Percentiles rank a stretch among this genome's conserved stretches.
These are phyloP conservation scores for Formica selysi DNA, from an alignment of 1,140 invertebrate species.

Conservation along the genomic window DNA sequence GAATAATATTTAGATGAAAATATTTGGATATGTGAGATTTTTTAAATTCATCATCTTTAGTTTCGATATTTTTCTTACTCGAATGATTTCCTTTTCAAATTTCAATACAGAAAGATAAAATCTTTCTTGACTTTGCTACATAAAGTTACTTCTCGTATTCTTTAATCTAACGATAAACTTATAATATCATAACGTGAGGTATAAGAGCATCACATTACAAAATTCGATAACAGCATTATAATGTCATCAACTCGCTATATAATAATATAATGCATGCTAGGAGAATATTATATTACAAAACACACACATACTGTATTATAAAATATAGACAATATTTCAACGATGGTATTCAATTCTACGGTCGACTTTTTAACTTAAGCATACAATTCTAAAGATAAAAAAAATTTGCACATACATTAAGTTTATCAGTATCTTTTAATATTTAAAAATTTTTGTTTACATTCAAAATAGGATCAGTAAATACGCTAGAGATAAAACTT, in stretches of 20 bases:
- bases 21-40: neutral
- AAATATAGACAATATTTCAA: slow-evolving; percentile 7
- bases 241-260: slow-evolving; percentile 24
- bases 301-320: neutral
- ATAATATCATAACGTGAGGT: neutral
- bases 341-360: neutral
- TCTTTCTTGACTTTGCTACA: neutral
- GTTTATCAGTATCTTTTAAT: neutral
- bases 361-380: neutral
- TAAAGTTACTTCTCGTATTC: neutral
- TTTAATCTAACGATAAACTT: slow-evolving; percentile 20
- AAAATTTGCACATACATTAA: neutral
- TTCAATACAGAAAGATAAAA: neutral
- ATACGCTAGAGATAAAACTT: too few relatives aligned
- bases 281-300: slow-evolving; percentile 3
- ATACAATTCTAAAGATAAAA: neutral
- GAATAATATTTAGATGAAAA: neutral
- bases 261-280: slow-evolving; percentile 31
- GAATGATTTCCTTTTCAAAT: slow-evolving; percentile 2
- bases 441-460: neutral
- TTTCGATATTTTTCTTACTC: neutral
- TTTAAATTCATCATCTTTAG: neutral
- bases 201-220: slow-evolving; percentile 23
- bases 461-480: neutral
- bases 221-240: slow-evolving; percentile 30